Evolutionary conservation across 2,888 invertebrate genomes (phyloP).

Genomic region (Stramonita haemastoma): DNA sequence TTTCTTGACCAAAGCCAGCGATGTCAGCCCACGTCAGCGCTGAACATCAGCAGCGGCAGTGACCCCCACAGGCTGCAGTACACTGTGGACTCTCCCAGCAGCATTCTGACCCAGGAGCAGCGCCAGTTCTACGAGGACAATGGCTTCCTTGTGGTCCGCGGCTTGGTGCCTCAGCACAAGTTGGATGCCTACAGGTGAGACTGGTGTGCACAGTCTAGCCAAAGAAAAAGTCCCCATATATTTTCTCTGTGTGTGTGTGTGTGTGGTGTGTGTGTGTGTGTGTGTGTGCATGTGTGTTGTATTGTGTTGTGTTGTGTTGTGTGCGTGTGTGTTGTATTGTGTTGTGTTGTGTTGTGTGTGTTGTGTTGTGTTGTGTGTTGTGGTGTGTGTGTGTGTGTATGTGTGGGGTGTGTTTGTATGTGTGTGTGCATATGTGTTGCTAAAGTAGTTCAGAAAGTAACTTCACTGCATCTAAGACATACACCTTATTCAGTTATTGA

Average conservation of each 20-base stretch:
- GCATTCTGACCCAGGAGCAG: constrained; percentile 78
- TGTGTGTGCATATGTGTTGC: no score
- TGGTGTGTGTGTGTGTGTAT: no score
- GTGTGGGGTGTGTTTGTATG: no score
- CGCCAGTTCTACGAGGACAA: constrained; percentile 87
- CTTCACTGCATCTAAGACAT: no score
- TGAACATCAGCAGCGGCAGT: background rate
- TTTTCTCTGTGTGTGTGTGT: no score
- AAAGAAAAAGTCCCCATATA: background rate
- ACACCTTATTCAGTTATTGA: no score
- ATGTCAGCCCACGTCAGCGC: background rate
- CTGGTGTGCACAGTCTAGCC: background rate
- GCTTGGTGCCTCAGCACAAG: constrained; percentile 83
- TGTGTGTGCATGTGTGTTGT: no score
- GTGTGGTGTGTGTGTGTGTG: background rate
- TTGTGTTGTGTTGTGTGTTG: background rate
- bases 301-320: no score
- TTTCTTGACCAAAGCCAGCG: background rate
- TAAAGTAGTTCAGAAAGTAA: no score
- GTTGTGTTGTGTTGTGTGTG: no score
- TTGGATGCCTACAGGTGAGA: constrained; percentile 84
- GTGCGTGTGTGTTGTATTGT: no score
- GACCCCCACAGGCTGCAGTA: constrained; percentile 46
- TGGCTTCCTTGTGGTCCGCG: constrained; percentile 87
- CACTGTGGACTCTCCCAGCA: constrained; percentile 52